phyloP scores from a whole-genome alignment of 1,140 invertebrate genomes.

The Dufourea novaeangliae region DNA sequence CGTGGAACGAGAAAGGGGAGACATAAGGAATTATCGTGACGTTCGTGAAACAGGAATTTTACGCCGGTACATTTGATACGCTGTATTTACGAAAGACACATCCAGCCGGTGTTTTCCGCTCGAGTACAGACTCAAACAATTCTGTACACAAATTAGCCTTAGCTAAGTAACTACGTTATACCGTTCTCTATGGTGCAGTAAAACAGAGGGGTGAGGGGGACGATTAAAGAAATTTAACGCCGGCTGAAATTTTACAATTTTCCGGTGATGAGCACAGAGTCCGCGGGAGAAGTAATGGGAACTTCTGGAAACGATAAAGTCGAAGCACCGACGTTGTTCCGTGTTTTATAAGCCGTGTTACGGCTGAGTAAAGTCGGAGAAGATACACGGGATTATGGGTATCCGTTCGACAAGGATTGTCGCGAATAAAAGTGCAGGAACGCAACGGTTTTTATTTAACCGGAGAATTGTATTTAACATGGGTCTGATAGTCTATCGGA shows the following conservation, averaged over 20 bases:
- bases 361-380: not conserved
- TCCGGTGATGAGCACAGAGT: not conserved
- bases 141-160: not conserved
- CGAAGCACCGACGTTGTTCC: not conserved
- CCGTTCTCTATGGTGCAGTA: not conserved
- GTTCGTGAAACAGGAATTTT: constrained; percentile 26
- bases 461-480: not conserved
- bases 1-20: too few relatives aligned
- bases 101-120: not conserved
- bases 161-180: not conserved
- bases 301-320: constrained; percentile 5
- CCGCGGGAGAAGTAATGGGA: not conserved
- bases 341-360: not conserved
- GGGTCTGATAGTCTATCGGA: not conserved
- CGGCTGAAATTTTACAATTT: not conserved
- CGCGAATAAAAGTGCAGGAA: not conserved
- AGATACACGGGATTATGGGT: not conserved
- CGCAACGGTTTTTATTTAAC: not conserved
- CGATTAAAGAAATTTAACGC: not conserved
- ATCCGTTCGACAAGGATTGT: not conserved
- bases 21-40: constrained; percentile 24
- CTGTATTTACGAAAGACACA: constrained; percentile 2
- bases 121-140: not conserved
- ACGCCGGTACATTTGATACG: constrained; percentile 16
- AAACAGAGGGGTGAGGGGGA: not conserved